A percentile compares a stretch with the other conserved stretches of the same genome.
Conservation (phyloP, 2,797 vertebrate species). For the Acrocephalus scirpaceus region DNA sequence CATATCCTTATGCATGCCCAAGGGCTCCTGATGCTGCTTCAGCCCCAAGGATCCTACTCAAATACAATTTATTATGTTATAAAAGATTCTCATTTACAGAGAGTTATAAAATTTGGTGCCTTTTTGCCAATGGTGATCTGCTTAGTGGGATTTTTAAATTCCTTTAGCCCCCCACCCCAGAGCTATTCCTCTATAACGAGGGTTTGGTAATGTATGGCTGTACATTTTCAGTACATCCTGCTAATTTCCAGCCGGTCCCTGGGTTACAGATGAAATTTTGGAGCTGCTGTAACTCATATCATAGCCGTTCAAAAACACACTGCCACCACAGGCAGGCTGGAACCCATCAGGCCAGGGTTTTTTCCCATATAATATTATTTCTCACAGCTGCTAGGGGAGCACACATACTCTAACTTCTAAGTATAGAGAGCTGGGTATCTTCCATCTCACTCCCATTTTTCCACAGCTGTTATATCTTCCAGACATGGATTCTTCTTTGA, state of each 20-base stretch:
- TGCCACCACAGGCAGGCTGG: background rate
- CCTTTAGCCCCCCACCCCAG: rapidly evolving
- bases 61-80: background rate
- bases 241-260: background rate
- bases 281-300: background rate
- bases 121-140: background rate
- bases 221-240: background rate
- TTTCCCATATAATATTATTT: background rate
- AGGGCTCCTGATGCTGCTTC: background rate
- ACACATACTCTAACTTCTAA: background rate
- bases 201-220: background rate
- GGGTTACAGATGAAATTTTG: background rate
- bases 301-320: background rate
- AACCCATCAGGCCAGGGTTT: background rate
- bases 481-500: background rate
- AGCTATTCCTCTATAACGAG: background rate
- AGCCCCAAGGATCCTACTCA: background rate
- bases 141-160: background rate
- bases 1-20: background rate
- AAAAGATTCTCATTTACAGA: background rate
- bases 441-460: background rate
- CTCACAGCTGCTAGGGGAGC: background rate
- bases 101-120: background rate
- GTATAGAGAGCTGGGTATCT: background rate
- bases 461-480: slow-evolving; percentile 5